Percentiles rank a stretch among this genome's conserved stretches.
phyloP scores from a whole-genome alignment of 1,140 invertebrate species.

The Adelges cooleyi region DNA sequence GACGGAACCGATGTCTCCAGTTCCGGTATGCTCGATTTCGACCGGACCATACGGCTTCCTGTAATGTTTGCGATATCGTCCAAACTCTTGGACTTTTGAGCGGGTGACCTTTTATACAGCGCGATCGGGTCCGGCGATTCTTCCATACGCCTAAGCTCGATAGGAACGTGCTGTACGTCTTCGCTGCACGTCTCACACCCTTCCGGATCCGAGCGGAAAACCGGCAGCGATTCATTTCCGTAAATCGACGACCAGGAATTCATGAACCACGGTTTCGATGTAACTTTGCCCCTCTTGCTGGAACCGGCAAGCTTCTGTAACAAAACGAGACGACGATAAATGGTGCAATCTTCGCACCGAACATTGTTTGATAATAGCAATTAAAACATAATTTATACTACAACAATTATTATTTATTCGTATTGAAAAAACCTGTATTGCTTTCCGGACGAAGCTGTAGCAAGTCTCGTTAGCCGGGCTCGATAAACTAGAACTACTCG shows the following conservation, averaged over 20 bases:
- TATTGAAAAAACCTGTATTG: slow-evolving; percentile 53
- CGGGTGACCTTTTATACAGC: slow-evolving; percentile 35
- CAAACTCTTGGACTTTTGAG: slow-evolving; percentile 64
- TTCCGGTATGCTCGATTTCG: slow-evolving; percentile 51
- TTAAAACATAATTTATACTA: too few relatives aligned
- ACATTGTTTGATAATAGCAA: too few relatives aligned
- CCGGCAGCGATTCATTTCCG: slow-evolving; percentile 43
- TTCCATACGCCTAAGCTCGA: slow-evolving; percentile 75
- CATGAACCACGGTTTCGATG: slow-evolving; percentile 59
- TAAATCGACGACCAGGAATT: slow-evolving; percentile 56
- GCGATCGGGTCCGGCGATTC: slow-evolving; percentile 44
- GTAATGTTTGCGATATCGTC: slow-evolving; percentile 48
- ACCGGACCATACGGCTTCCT: slow-evolving; percentile 38
- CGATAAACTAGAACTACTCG: slow-evolving; percentile 70
- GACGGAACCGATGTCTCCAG: slow-evolving; percentile 22
- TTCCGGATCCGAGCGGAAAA: slow-evolving; percentile 42
- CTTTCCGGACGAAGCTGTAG: slow-evolving; percentile 81
- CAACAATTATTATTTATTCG: too few relatives aligned
- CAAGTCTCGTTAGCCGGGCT: slow-evolving; percentile 79
- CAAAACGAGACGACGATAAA: slow-evolving; percentile 8
- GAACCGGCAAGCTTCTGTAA: slow-evolving; percentile 62
- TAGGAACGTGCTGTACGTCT: slow-evolving; percentile 65
- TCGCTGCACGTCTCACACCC: slow-evolving; percentile 48
- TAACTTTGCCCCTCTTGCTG: slow-evolving; percentile 44
- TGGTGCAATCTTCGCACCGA: too few relatives aligned